Percentiles rank a stretch among this genome's conserved stretches.
These are phyloP conservation scores for Athene noctua DNA, from an alignment of 2,113 vertebrate species.

Conservation along the genomic window DNA sequence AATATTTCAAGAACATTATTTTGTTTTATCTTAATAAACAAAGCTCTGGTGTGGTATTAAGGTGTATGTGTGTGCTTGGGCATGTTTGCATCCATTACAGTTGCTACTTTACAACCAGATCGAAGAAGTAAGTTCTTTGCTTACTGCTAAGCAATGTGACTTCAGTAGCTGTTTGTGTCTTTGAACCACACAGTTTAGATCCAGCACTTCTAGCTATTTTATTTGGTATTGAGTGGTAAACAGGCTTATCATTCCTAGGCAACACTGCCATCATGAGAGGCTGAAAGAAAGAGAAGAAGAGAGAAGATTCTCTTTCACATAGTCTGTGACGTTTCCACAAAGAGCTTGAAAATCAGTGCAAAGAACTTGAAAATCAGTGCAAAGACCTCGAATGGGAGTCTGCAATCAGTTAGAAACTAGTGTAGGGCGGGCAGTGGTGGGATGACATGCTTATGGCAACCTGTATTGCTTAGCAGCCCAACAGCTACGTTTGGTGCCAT, in stretches of 20 bases:
- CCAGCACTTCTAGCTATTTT: background rate
- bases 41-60: background rate
- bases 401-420: background rate
- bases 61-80: background rate
- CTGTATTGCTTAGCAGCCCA: background rate
- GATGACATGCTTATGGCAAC: background rate
- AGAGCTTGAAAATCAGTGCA: background rate
- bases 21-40: background rate
- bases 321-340: background rate
- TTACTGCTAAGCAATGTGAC: background rate
- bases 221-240: background rate
- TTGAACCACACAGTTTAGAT: background rate
- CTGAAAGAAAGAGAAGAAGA: background rate
- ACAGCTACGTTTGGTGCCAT: background rate
- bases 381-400: background rate
- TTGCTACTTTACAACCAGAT: background rate
- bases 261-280: background rate
- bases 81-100: background rate
- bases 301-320: background rate
- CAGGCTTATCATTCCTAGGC: background rate
- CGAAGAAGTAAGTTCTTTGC: background rate
- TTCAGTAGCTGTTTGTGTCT: background rate
- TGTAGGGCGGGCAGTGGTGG: background rate
- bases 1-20: background rate
- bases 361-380: background rate